phyloP scores from a whole-genome alignment of 1,140 invertebrate genomes.

The Cydia pomonella region DNA sequence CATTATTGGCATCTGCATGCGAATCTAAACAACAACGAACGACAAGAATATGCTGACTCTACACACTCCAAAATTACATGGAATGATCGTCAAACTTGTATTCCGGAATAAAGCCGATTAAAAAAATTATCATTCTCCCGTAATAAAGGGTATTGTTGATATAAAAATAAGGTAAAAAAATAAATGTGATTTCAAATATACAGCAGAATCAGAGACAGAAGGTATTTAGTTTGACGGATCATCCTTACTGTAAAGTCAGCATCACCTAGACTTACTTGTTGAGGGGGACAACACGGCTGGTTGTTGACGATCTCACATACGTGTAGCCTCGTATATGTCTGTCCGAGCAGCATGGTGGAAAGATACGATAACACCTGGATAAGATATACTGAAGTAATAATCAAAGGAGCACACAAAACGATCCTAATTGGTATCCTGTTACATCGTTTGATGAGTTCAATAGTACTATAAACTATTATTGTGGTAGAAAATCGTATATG shows the following conservation, averaged over 20 bases:
- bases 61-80: neutral
- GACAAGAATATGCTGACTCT: conserved; percentile 28
- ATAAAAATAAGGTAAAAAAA: too few species aligned
- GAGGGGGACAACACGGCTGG: conserved; percentile 88
- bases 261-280: conserved; percentile 84
- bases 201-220: neutral
- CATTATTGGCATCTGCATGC: conserved; percentile 24
- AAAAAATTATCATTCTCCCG: too few species aligned
- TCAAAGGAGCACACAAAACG: neutral
- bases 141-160: too few species aligned
- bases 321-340: conserved; percentile 94
- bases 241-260: neutral
- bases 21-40: conserved; percentile 32
- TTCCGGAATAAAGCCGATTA: too few species aligned
- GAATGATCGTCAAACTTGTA: conserved; percentile 3
- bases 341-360: conserved; percentile 79
- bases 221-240: neutral
- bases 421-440: neutral
- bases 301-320: conserved; percentile 92
- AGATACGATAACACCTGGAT: conserved; percentile 65
- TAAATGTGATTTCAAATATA: too few species aligned
- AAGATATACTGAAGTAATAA: conserved; percentile 7
- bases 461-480: too few species aligned
- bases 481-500: too few species aligned
- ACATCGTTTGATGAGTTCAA: too few species aligned